Evolutionary conservation across 2,888 invertebrate species (phyloP), one percentile per base, ranked within the genome.

Genomic region (Oxyscelio sp.): DNA sequence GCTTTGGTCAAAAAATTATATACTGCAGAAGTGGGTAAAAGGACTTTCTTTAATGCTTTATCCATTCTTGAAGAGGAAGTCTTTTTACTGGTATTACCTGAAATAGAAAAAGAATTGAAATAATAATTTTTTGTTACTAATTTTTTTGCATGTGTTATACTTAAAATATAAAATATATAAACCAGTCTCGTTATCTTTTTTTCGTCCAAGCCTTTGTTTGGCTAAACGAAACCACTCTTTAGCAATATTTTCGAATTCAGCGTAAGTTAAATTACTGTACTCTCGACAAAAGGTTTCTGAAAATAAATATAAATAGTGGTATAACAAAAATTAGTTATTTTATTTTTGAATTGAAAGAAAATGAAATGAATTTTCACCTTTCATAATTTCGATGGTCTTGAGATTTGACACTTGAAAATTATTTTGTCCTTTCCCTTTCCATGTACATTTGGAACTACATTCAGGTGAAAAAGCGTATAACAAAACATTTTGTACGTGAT

Each of bases 141-240:
- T 27, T 27, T 27, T 3, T 27, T 27, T n/a, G 27, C 6, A 27
- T 27, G 27, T 50, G 13, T 40, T 11, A 9, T 13, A 59, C 6
- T 13, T 21, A 27, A 24, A 24, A 40, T 38, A n/a, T n/a, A n/a
- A n/a, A n/a, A 40, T 59, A 22, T 21, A 22, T 27, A 6, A 19
- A 40, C 59, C 59, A 22, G 21, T 22, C 38, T 59, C 40, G 9
- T 6, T 43, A 15, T 15, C 4, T 8, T 9, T 4, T n/a, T n/a
- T n/a, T n/a, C n/a, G n/a, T n/a, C n/a, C n/a, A n/a, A n/a, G n/a
- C n/a, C n/a, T n/a, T n/a, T 43, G 43, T 27, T 61, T 61, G 4
- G 15, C 61, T 43, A 43, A 61, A 27, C 61, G 61, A 24, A 61
- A 61, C 43, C 61, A 61, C 13, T 43, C 43, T 45, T 22, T 21